Base-by-base conservation (phyloP, 2,888 invertebrate species). In the Callosobruchus maculatus region DNA sequence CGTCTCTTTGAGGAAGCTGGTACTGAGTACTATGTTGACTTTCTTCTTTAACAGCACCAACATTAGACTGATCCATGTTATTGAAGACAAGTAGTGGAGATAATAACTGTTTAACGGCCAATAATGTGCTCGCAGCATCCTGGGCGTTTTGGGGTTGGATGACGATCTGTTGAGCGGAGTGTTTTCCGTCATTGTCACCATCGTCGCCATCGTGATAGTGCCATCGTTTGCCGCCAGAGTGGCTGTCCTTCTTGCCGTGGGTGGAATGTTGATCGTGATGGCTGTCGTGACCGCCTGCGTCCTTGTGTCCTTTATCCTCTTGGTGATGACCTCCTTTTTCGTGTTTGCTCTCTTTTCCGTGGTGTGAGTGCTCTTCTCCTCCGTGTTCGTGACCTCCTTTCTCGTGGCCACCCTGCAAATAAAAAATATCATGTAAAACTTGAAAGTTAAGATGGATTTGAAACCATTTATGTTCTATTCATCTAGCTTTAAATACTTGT, bases 271-370 rank as follows among this genome's bases (percentile, higher is more conserved):
- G 88, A 0, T 88, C 87, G 22, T 90, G 88, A 81, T 92, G 91
- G 0, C 86, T 82, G 49, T 92, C 90, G 76, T 91, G 88, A 0
- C 92, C 93, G 0, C 82, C 88, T 0, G 89, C 87, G 0, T 87
- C 80, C 77, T 91, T 89, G 84, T 92, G 91, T 0, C 91, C 92
- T 86, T 90, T 90, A 20, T 89, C 85, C n/a, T 88, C 87, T 72
- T 89, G 83, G 73, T 88, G 83, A 76, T 91, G 89, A 0, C 89
- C 89, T 0, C 91, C 92, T 78, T 92, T 89, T 31, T 86, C 87
- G 82, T 89, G 88, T 76, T 90, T 88, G 0, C 90, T 90, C 72
- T 89, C 87, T 70, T 92, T 90, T 0, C 91, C 92, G 79, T 91
- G 92, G 79, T 91, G 89, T 70, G 88, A 88, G 22, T 89, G 87